A percentile compares a stretch with the other conserved stretches of the same genome.
Evolutionary conservation across 2,888 invertebrate species (phyloP).

Genomic region (Yponomeuta cagnagella): DNA sequence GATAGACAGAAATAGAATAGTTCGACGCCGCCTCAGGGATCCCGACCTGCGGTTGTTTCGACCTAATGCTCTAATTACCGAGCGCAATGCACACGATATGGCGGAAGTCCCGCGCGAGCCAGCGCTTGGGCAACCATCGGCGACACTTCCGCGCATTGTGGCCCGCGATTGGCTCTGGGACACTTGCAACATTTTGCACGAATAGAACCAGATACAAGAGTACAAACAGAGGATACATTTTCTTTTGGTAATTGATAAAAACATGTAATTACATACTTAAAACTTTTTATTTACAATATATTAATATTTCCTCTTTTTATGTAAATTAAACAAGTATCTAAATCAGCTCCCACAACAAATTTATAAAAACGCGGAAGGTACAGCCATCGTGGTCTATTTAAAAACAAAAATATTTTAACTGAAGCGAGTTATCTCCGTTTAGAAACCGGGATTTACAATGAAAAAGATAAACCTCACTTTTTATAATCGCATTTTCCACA

Average conservation of each 20-base stretch:
- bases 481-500: conserved; percentile 26
- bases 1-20: too few relatives aligned
- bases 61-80: neutral
- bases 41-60: neutral
- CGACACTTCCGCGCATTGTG: conserved; percentile 1
- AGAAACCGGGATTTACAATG: neutral
- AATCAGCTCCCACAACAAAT: conserved; percentile 58
- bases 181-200: neutral
- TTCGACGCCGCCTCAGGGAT: too few relatives aligned
- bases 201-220: neutral
- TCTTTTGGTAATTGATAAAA: conserved; percentile 6
- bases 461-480: conserved; percentile 51
- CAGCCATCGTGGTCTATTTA: neutral
- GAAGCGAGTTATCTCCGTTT: neutral
- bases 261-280: conserved; percentile 28
- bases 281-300: conserved; percentile 73
- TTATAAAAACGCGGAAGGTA: conserved; percentile 34
- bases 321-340: conserved; percentile 37
- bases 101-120: neutral
- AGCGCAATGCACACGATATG: neutral
- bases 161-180: neutral
- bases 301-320: conserved; percentile 63
- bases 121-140: neutral
- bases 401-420: neutral
- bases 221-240: neutral